phyloP scores from a whole-genome alignment of 2,797 vertebrate genomes.

The Antrozous pallidus region DNA sequence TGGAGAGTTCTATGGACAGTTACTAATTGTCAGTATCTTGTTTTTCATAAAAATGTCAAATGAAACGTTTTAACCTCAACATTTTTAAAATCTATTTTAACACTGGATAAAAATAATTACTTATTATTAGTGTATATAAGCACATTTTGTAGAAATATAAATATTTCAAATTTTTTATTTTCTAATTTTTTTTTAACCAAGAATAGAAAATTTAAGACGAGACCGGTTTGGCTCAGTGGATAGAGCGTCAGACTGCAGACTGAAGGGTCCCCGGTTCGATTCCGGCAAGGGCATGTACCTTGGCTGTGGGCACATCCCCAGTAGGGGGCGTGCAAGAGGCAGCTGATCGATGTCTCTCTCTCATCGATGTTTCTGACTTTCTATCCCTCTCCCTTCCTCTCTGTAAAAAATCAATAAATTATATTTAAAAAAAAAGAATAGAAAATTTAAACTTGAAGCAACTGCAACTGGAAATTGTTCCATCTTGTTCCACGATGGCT shows the following conservation, averaged over 20 bases:
- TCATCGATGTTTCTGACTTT: no score
- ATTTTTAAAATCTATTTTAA: not conserved
- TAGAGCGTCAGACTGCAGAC: no score
- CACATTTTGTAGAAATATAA: not conserved
- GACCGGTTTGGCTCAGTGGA: no score
- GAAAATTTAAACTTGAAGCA: not conserved
- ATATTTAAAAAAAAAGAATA: no score
- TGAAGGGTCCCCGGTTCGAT: no score
- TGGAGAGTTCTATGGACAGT: not conserved
- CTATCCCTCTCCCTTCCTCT: no score
- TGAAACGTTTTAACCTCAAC: not conserved
- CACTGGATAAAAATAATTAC: not conserved
- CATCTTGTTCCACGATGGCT: not conserved
- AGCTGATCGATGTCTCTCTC: no score
- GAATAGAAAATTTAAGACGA: not conserved
- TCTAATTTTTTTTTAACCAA: not conserved
- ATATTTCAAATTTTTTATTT: slow-evolving; percentile 13
- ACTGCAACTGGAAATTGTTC: not conserved
- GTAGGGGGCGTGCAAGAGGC: no score
- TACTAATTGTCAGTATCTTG: not conserved
- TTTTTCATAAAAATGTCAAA: slow-evolving; percentile 19
- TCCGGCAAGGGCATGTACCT: no score
- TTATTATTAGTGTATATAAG: not conserved
- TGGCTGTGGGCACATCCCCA: no score
- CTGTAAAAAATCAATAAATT: no score